A percentile compares a stretch with the other conserved stretches of the same genome.
Evolutionary conservation across 2,888 invertebrate species (phyloP).

Genomic region (Acheta domesticus): DNA sequence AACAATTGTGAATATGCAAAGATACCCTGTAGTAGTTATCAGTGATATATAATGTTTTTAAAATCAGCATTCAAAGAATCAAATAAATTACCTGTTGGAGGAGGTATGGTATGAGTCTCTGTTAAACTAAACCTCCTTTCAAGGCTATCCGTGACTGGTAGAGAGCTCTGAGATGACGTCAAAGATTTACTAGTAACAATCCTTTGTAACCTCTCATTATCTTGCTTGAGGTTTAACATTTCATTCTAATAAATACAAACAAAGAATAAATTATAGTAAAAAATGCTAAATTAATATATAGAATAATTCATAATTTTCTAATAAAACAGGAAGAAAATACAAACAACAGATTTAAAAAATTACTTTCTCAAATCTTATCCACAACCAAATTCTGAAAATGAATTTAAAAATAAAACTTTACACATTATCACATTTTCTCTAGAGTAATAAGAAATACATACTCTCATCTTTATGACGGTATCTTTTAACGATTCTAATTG

Average conservation of each 20-base stretch:
- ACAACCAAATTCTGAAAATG: too few relatives aligned
- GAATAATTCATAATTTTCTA: too few relatives aligned
- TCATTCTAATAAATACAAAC: constrained; percentile 66
- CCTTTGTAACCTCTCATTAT: constrained; percentile 90
- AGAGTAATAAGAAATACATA: constrained; percentile 48
- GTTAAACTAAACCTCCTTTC: constrained; percentile 51
- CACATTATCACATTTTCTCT: too few relatives aligned
- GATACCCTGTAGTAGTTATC: too few relatives aligned
- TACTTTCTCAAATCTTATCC: too few relatives aligned
- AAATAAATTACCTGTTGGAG: constrained; percentile 26
- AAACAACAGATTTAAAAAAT: too few relatives aligned
- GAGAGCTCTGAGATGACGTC: constrained; percentile 55
- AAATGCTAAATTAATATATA: too few relatives aligned
- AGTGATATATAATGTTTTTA: too few relatives aligned
- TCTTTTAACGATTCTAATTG: constrained; percentile 95
- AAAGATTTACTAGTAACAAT: constrained; percentile 63
- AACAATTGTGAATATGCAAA: too few relatives aligned
- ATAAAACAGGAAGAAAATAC: too few relatives aligned
- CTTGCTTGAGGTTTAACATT: constrained; percentile 94
- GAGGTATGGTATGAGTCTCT: constrained; percentile 33
- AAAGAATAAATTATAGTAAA: constrained; percentile 19
- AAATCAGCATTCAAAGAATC: too few relatives aligned
- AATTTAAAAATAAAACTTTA: too few relatives aligned
- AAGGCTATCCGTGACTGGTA: constrained; percentile 45
- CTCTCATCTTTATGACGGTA: constrained; percentile 95